Evolutionary conservation across 2,113 vertebrate genomes (phyloP), one percentile per base, ranked within the genome.

Genomic region (Cephalopholis sonnerati): DNA sequence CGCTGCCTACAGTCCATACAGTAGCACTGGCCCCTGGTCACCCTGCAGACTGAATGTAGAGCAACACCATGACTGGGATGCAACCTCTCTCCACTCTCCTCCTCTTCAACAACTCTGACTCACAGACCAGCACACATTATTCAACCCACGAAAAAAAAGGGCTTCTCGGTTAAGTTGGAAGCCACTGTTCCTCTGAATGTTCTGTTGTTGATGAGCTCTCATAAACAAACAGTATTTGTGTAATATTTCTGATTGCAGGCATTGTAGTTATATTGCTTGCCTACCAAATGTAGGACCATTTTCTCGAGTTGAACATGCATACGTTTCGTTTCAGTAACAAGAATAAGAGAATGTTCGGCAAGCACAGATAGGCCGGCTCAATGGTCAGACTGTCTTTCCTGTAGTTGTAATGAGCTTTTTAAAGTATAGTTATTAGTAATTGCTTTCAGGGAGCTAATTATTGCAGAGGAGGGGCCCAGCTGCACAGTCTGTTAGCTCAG

Each of bases 61-160:
- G 90, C 89, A 89, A 79, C 89, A 84, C 78, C 84, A 89, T 90
- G 91, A 90, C 92, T 86, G 89, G 92, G 89, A 92, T 87, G 75
- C 86, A 90, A 90, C 93, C 90, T 92, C 62, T 88, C 75, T 90
- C 84, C 82, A 68, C 86, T 92, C 69, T 91, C 87, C 90, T 93
- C 92, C 93, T 93, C 92, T 89, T 93, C 90, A 92, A 68, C 87
- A 84, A 74, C 81, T 82, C 85, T 94, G 94, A 95, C 85, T 95
- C 93, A 95, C 79, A 66, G 77, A 36, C 58, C 78, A 82, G 81
- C 70, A 77, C 80, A 84, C 78, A 89, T 87, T 90, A 92, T 85
- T 82, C 91, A 92, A 63, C 89, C 89, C 76, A 92, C 86, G 54
- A 83, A 69, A 81, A 81, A 64, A 81, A 90, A 84, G 77, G 90